These are phyloP conservation scores for Haliclystus octoradiatus DNA, from an alignment of 30 jellyfish, hydroid and myxozoan genomes.

Conservation along the genomic window DNA sequence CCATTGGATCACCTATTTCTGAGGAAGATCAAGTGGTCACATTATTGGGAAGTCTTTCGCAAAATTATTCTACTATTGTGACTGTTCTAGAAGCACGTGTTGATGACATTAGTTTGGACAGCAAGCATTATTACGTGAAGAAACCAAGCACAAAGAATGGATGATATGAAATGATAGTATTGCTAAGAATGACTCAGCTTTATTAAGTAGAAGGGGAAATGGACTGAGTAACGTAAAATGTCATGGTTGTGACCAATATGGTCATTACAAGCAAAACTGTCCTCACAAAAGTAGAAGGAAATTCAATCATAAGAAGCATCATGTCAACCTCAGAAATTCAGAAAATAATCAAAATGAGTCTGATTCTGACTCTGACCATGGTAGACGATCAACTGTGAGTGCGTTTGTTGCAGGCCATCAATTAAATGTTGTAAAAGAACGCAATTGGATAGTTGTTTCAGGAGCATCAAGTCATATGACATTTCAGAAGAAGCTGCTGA, in stretches of 20 bases:
- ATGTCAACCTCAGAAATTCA: too few species aligned
- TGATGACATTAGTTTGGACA: background rate
- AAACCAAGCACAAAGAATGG: background rate
- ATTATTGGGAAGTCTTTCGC: background rate
- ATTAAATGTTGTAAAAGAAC: too few species aligned
- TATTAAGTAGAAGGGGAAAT: background rate
- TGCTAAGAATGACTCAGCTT: background rate
- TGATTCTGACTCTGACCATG: too few species aligned
- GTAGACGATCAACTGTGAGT: too few species aligned
- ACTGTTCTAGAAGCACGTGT: slow-evolving; percentile 1
- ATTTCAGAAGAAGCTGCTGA: background rate
- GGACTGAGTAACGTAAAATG: background rate
- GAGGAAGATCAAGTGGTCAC: slow-evolving; percentile 14
- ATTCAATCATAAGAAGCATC: too few species aligned
- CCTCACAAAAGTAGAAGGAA: background rate
- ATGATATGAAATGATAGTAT: too few species aligned
- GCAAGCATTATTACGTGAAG: background rate
- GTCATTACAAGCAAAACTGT: background rate
- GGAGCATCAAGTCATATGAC: slow-evolving; percentile 4
- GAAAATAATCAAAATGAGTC: too few species aligned
- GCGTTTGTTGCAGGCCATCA: too few species aligned
- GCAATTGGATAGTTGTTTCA: background rate
- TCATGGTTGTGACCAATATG: background rate
- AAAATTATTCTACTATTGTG: background rate
- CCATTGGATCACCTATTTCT: slow-evolving; percentile 4